Conservation (phyloP, 2,113 vertebrate genomes). For the Pterocles gutturalis region DNA sequence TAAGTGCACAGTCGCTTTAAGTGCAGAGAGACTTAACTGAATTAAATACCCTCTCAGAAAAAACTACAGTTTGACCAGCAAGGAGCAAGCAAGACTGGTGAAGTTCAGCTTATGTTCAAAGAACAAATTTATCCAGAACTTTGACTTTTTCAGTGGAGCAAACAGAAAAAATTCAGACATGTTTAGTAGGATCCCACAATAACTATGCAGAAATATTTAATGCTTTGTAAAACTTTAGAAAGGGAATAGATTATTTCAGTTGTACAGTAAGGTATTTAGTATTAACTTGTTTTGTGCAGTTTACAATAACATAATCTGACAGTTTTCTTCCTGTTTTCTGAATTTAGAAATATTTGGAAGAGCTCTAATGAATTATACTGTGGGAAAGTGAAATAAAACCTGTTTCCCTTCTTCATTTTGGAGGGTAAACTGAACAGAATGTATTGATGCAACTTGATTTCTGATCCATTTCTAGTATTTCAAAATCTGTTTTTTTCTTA, state of each 20-base stretch:
- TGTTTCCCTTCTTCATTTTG: not conserved
- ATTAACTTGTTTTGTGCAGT: not conserved
- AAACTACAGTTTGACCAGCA: not conserved
- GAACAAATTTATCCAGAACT: not conserved
- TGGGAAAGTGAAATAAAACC: not conserved
- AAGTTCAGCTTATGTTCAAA: not conserved
- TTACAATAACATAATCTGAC: not conserved
- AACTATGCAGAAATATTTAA: not conserved
- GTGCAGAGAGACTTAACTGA: not conserved
- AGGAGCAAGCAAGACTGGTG: not conserved
- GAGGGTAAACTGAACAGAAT: not conserved
- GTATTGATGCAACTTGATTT: not conserved
- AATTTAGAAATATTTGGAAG: not conserved
- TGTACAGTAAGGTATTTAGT: not conserved
- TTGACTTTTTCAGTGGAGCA: not conserved
- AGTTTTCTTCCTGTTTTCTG: not conserved
- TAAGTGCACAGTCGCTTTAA: not conserved
- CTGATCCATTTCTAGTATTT: not conserved
- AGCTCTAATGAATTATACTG: not conserved
- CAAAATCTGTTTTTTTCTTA: not conserved
- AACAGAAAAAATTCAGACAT: not conserved
- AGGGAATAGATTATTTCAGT: not conserved
- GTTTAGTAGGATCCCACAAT: not conserved
- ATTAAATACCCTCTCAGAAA: not conserved
- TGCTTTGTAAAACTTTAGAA: not conserved